A percentile compares a stretch with the other conserved stretches of the same genome.
phyloP scores from a whole-genome alignment of 2,113 vertebrate genomes.

The Tenebrosternarchus preto region DNA sequence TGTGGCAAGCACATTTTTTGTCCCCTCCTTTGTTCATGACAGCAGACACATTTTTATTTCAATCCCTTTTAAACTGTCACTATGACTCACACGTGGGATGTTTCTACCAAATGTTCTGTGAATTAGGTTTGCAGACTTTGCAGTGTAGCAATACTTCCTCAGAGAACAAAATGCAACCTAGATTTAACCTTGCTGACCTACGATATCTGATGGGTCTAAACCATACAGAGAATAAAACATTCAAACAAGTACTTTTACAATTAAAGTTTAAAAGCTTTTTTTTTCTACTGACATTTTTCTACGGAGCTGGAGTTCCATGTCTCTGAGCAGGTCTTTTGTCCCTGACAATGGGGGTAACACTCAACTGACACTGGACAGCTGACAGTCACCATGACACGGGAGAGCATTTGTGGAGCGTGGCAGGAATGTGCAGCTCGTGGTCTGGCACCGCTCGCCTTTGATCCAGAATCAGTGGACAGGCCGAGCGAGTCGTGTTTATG shows the following conservation, averaged over 20 bases:
- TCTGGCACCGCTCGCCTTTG: constrained; percentile 35
- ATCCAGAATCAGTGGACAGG: constrained; percentile 42
- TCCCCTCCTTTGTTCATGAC: not conserved
- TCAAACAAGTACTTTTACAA: no score
- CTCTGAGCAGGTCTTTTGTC: constrained; percentile 62
- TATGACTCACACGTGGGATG: not conserved
- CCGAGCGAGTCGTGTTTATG: constrained; percentile 45
- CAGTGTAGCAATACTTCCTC: not conserved
- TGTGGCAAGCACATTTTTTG: not conserved
- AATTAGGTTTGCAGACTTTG: not conserved
- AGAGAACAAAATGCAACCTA: not conserved
- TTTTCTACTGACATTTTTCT: no score
- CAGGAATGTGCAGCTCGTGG: constrained; percentile 66
- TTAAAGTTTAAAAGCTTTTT: no score
- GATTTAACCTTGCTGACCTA: no score
- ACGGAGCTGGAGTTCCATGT: constrained; percentile 38
- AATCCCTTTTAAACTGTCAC: not conserved
- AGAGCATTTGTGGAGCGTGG: constrained; percentile 68
- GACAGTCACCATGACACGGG: constrained; percentile 71
- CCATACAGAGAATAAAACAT: no score
- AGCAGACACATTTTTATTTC: not conserved
- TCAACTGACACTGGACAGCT: constrained; percentile 72
- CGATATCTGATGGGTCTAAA: no score
- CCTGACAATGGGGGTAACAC: constrained; percentile 62
- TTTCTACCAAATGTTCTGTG: not conserved